Evolutionary conservation across 2,113 vertebrate genomes (phyloP).

Genomic region (Chitala chitala): DNA sequence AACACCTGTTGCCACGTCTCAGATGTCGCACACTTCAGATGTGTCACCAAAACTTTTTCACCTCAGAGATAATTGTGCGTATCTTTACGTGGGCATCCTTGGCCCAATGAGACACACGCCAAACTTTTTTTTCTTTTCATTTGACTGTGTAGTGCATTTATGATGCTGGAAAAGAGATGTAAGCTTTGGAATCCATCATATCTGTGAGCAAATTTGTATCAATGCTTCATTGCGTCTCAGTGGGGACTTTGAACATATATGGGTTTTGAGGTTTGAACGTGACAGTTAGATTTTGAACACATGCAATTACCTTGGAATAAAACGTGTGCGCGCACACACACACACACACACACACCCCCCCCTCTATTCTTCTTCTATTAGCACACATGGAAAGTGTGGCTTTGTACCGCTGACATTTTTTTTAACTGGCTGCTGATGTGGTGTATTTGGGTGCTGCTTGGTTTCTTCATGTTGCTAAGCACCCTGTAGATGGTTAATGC

Average conservation of each 20-base stretch:
- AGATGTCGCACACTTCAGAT: background rate
- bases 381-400: background rate
- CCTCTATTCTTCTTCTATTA: background rate
- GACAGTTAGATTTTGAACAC: background rate
- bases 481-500: background rate
- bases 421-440: background rate
- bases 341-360: background rate
- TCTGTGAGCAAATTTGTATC: background rate
- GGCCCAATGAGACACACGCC: background rate
- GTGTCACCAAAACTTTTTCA: background rate
- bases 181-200: background rate
- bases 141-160: background rate
- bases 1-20: background rate
- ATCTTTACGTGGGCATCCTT: background rate
- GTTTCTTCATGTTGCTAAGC: background rate
- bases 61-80: background rate
- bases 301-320: background rate
- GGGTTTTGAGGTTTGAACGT: background rate
- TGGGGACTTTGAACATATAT: background rate
- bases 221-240: background rate
- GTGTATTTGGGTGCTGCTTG: background rate
- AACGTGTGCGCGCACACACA: background rate
- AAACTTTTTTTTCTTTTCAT: too few relatives aligned
- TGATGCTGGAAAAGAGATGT: background rate
- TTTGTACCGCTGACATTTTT: background rate